Evolutionary conservation across 2,797 vertebrate species (phyloP), one percentile per base, ranked within the genome.

Genomic region (Dromococcyx pavoninus): DNA sequence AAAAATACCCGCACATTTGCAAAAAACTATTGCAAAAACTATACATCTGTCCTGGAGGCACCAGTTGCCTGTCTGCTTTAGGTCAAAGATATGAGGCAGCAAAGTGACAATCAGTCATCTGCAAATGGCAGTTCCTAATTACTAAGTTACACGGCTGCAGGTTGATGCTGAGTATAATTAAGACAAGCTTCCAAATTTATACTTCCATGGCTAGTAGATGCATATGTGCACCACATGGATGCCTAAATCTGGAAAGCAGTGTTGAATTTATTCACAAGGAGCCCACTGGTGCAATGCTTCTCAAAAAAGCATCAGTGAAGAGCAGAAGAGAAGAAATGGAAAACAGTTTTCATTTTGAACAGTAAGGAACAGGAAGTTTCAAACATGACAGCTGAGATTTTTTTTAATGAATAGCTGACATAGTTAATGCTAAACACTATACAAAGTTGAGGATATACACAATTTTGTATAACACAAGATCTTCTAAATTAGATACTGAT

Each of bases 1-100:
- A 84, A 11, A 84, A 60, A 64, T 18, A 64, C 7, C 15, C 14
- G 18, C 8, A 46, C 4, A 44, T n/a, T 4, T 66, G 50, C 92
- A 65, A 65, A 75, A 76, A 86, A 3, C 0, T 13, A 4, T 10
- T 4, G 8, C 23, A 61, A 75, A 76, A 84, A 3, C 0, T 10
- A 5, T 9, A 3, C 8, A 8, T 32, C 7, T 33, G 0, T 24
- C 87, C 32, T 74, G 23, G 25, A 80, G n/a, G 19, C 11, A 67
- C 16, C 10, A 25, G 11, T 17, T 3, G 0, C 16, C 22, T 9
- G 1, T 23, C n/a, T 62, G 46, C 18, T 58, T 73, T 27, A 66
- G 15, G 30, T 86, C 24, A 35, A 60, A 77, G 32, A 23, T 11
- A 13, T 5, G 9, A 61, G 25, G 10, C 30, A 71, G 50, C 7